These are phyloP conservation scores for Rhagophthalmus giganteus DNA, from an alignment of 2,888 invertebrate genomes.

Conservation along the genomic window DNA sequence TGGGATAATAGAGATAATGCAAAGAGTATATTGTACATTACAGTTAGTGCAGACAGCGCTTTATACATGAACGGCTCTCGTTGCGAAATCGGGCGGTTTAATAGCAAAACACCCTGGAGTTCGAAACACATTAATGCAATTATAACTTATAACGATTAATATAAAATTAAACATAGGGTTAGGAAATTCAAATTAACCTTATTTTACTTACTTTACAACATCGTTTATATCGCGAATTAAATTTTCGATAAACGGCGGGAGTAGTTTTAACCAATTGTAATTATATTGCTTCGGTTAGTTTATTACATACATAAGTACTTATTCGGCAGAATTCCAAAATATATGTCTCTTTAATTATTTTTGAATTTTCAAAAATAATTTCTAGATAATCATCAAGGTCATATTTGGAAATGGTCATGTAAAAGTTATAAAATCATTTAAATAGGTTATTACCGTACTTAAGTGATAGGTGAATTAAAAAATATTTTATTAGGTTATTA, in stretches of 20 bases:
- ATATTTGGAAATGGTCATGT: no score
- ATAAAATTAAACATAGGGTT: constrained; percentile 6
- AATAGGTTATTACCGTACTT: no score
- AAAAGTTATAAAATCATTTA: no score
- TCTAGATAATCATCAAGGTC: no score
- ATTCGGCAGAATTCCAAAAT: background rate
- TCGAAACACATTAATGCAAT: constrained; percentile 15
- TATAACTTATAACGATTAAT: constrained; percentile 18
- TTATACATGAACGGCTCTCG: constrained; percentile 22
- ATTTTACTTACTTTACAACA: no score
- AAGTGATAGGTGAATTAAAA: no score
- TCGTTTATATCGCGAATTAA: no score
- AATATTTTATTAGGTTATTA: no score
- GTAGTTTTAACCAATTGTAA: no score
- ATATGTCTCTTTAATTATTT: no score
- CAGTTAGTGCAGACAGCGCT: constrained; percentile 21
- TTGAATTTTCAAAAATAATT: no score
- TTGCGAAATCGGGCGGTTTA: constrained; percentile 23
- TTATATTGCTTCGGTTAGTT: background rate
- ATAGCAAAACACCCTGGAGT: constrained; percentile 19
- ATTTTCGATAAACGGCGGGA: no score
- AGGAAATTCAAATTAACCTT: constrained; percentile 5
- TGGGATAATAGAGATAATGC: constrained; percentile 16
- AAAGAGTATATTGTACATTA: constrained; percentile 15
- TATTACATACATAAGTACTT: background rate